Base-by-base conservation (phyloP, 2,888 invertebrate species). In the Cheilosia vulpina region DNA sequence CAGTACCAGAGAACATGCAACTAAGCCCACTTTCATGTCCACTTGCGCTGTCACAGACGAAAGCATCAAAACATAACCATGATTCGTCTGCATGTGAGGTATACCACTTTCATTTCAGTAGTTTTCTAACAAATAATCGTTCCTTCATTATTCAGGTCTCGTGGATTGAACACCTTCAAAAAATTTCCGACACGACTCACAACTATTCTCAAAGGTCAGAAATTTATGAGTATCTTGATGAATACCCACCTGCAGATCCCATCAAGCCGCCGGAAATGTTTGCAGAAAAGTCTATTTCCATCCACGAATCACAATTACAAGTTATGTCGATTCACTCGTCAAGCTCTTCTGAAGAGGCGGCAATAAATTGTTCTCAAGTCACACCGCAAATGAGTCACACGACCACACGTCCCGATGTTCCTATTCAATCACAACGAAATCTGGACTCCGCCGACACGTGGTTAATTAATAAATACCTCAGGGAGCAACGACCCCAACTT, bases 171-270 rank as follows among this genome's bases (percentile, higher is more conserved):
- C 1, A 1, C 24, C 3, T 41, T 3, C 31, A 2, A 15, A 24
- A 45, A 9, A 13, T 17, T 1, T 13, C 58, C 2, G 15, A 11
- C 5, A 6, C 4, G 15, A 2, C n/a, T n/a, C 21, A n/a, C 24
- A 41, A 17, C 17, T 19, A 13, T 1, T 68, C 19, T 19, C 77
- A 69, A 62, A 13, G 4, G 27, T 84, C 83, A 0, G 79, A 75
- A 53, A 41, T 79, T 1, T 84, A 31, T 52, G 75, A 69, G 31
- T 65, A 73, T n/a, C 4, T 62, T 6, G 57, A 47, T 17, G 60
- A 60, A 45, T 2, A 38, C 2, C 53, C 15, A 11, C n/a, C 41
- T 11, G 5, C 11, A 3, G 17, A 24, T 2, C 13, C n/a, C 13
- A n/a, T 41, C 13, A n/a, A 34, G 21, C 13, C 21, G 15, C 5